A percentile compares a stretch with the other conserved stretches of the same genome.
phyloP scores from a whole-genome alignment of 2,888 invertebrate species.

The Platynereis dumerilii region DNA sequence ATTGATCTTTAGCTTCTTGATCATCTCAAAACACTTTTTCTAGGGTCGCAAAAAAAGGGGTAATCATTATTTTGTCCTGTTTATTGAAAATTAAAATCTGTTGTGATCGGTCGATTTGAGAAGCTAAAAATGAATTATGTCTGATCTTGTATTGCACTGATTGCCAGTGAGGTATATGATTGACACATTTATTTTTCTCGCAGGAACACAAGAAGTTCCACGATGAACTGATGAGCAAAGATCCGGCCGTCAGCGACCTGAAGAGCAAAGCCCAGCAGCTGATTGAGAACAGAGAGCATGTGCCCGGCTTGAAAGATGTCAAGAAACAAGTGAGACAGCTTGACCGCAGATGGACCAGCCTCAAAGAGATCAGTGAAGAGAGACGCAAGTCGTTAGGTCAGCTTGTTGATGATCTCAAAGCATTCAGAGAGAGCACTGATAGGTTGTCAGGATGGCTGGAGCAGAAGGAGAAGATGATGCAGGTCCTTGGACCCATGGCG shows the following conservation, averaged over 20 bases:
- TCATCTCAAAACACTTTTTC: too few species aligned
- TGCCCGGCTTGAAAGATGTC: slow-evolving; percentile 82
- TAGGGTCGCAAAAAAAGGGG: too few species aligned
- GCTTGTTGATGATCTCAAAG: slow-evolving; percentile 82
- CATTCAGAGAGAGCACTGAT: slow-evolving; percentile 89
- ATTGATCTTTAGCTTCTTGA: too few species aligned
- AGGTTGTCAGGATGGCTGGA: slow-evolving; percentile 83
- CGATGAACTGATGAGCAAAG: slow-evolving; percentile 56
- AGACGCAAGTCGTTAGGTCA: slow-evolving; percentile 48
- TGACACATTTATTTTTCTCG: too few species aligned
- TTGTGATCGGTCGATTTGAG: too few species aligned
- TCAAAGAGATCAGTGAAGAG: slow-evolving; percentile 56
- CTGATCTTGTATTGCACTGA: too few species aligned
- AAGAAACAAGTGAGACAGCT: slow-evolving; percentile 85
- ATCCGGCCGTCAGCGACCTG: slow-evolving; percentile 87
- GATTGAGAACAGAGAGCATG: slow-evolving; percentile 82
- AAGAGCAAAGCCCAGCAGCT: slow-evolving; percentile 88
- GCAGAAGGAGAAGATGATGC: slow-evolving; percentile 94
- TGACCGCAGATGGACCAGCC: slow-evolving; percentile 61
- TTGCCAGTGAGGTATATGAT: too few species aligned
- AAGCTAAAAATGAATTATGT: too few species aligned
- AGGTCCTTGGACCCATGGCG: slow-evolving; percentile 93
- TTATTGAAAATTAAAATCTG: too few species aligned
- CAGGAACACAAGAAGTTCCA: slow-evolving; percentile 46
- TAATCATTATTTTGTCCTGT: too few species aligned